Conservation (phyloP, 1,140 invertebrate genomes). For the Drosophila lowei region DNA sequence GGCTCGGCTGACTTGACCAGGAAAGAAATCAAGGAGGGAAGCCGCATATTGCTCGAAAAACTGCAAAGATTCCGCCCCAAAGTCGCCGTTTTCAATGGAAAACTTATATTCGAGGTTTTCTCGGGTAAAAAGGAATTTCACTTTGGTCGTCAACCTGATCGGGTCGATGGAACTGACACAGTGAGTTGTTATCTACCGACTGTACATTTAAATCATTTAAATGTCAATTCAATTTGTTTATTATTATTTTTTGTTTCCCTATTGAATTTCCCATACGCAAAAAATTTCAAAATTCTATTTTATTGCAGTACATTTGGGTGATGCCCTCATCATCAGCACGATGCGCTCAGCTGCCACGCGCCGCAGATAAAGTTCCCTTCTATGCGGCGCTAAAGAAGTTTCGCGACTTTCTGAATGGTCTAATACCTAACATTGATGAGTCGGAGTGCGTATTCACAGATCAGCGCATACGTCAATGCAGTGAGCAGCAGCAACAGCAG, state of each 20-base stretch:
- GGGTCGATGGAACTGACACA: constrained; percentile 96
- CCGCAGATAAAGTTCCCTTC: constrained; percentile 98
- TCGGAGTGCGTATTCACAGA: constrained; percentile 96
- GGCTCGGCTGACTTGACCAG: constrained; percentile 97
- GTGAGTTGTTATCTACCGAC: constrained; percentile 85
- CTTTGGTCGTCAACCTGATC: constrained; percentile 97
- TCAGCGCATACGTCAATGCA: constrained; percentile 87
- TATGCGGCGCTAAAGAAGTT: constrained; percentile 97
- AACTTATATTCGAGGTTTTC: constrained; percentile 98
- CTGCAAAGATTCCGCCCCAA: constrained; percentile 96
- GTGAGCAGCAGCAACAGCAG: constrained; percentile 84
- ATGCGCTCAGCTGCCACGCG: constrained; percentile 96
- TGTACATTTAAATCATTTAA: neutral
- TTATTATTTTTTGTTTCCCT: constrained; percentile 2
- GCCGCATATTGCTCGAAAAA: constrained; percentile 95
- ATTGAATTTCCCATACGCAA: neutral
- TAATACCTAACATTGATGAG: constrained; percentile 93
- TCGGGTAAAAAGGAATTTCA: constrained; percentile 98
- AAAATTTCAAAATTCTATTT: neutral
- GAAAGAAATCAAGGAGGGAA: constrained; percentile 98
- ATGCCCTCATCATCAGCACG: constrained; percentile 99
- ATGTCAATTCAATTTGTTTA: neutral
- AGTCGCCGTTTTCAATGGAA: constrained; percentile 99
- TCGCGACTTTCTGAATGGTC: constrained; percentile 96
- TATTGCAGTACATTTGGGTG: constrained; percentile 96